Conservation (phyloP, 2,888 invertebrate species). For the Nomada flava region DNA sequence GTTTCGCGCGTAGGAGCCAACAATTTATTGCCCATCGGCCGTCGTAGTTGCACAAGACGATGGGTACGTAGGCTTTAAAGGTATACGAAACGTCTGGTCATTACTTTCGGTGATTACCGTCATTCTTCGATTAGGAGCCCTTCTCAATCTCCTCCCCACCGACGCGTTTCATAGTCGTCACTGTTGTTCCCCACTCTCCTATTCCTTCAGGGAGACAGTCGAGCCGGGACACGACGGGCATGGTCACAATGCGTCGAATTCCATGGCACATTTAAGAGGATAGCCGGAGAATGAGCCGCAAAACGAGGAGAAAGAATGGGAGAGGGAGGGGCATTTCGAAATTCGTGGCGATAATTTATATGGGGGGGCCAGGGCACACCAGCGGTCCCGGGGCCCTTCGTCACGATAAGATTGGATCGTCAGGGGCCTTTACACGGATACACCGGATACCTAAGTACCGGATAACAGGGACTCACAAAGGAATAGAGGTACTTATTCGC, state of each 20-base stretch:
- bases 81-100: constrained; percentile 73
- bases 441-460: constrained; percentile 79
- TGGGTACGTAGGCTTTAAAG: constrained; percentile 68
- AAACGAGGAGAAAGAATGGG: constrained; percentile 45
- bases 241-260: constrained; percentile 64
- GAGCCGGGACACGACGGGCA: background rate
- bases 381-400: constrained; percentile 73
- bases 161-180: background rate
- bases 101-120: constrained; percentile 79
- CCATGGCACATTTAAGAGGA: constrained; percentile 65
- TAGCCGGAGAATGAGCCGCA: constrained; percentile 47
- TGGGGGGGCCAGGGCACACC: constrained; percentile 65
- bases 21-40: constrained; percentile 76
- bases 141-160: constrained; percentile 48
- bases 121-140: constrained; percentile 77
- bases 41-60: constrained; percentile 68
- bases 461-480: constrained; percentile 76
- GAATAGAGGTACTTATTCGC: constrained; percentile 52
- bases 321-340: constrained; percentile 75
- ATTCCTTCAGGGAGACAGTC: too few species aligned
- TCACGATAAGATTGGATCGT: constrained; percentile 83
- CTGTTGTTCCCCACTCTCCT: background rate
- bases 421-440: constrained; percentile 76
- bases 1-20: constrained; percentile 77
- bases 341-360: constrained; percentile 83